These are phyloP conservation scores for Otolemur garnettii DNA, from an alignment of 2,113 vertebrate genomes.

Conservation along the genomic window DNA sequence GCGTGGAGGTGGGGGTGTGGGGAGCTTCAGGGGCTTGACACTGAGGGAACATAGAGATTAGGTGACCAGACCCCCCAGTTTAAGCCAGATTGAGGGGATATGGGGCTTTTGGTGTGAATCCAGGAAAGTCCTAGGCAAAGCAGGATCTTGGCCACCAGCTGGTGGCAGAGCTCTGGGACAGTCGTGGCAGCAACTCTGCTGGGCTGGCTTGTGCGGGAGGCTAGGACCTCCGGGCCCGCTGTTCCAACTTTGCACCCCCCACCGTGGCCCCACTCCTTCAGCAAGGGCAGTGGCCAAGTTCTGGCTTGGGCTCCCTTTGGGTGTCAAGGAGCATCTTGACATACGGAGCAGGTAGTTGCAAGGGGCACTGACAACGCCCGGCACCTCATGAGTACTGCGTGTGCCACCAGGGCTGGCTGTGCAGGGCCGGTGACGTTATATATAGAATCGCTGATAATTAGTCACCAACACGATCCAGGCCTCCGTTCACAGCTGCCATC, in stretches of 20 bases:
- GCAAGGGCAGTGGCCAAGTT: background rate
- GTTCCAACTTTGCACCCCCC: background rate
- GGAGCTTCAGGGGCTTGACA: background rate
- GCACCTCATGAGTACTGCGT: accelerated
- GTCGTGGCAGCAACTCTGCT: background rate
- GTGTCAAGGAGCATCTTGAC: too few species aligned
- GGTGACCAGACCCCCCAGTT: background rate
- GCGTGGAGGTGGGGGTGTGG: accelerated
- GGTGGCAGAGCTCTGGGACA: background rate
- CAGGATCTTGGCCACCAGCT: background rate
- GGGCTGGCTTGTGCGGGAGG: background rate
- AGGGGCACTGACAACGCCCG: background rate
- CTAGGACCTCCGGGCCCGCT: background rate
- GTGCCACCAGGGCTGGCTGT: accelerated
- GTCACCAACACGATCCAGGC: background rate
- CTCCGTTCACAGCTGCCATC: accelerated
- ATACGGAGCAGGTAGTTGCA: too few species aligned
- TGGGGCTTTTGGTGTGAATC: background rate
- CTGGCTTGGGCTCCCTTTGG: too few species aligned
- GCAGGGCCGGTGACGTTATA: accelerated
- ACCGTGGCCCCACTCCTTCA: accelerated
- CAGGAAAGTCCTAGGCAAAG: background rate
- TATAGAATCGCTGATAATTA: background rate
- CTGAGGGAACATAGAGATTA: background rate
- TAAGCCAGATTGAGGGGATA: accelerated